A percentile compares a stretch with the other conserved stretches of the same genome.
phyloP scores from a whole-genome alignment of 2,888 invertebrate genomes.

The Pachycephus smyrnensis region DNA sequence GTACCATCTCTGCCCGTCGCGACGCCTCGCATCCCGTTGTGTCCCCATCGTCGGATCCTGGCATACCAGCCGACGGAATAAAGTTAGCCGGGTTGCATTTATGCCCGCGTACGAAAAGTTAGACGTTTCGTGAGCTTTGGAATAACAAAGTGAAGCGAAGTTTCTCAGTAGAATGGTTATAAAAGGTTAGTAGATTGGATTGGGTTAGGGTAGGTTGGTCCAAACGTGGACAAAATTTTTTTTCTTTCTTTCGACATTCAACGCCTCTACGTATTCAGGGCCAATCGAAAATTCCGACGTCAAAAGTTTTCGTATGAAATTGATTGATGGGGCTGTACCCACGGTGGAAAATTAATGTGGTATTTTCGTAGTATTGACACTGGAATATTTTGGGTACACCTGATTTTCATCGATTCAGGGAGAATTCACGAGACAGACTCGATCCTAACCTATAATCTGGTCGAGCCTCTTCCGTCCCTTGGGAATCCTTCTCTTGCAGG shows the following conservation, averaged over 20 bases:
- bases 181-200: not conserved
- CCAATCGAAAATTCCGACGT: not conserved
- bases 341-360: not conserved
- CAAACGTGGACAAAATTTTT: not conserved
- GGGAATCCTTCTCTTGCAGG: not conserved
- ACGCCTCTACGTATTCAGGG: not conserved
- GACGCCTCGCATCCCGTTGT: not conserved
- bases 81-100: conserved; percentile 8
- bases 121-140: not conserved
- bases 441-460: not conserved
- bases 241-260: not conserved
- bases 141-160: not conserved
- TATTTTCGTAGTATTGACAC: not conserved
- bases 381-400: not conserved
- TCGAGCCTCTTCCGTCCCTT: not conserved
- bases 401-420: not conserved
- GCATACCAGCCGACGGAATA: not conserved
- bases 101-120: not conserved
- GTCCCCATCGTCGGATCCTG: not conserved
- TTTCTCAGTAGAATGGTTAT: not conserved
- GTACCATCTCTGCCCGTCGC: not conserved
- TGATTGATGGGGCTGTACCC: not conserved
- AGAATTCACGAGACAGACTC: not conserved
- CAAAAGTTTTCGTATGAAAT: not conserved
- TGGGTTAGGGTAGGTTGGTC: not conserved